Evolutionary conservation across 1,140 invertebrate species (phyloP), one percentile per base, ranked within the genome.

Genomic region (Platyura marginata): DNA sequence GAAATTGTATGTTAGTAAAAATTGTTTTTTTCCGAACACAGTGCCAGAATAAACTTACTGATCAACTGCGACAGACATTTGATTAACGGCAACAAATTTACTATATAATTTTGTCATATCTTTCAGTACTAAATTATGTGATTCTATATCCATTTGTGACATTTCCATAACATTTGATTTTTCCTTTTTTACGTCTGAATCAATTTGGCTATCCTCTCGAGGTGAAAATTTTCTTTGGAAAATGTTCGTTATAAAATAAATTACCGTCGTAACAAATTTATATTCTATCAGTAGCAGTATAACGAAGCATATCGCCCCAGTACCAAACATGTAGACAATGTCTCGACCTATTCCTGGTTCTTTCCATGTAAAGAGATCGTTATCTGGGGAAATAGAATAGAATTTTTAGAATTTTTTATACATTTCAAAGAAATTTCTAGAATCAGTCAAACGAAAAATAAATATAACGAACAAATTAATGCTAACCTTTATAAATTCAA

Each of bases 91-190:
- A 33, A 69, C 48, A 36, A 79, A 66, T 2, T 65, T 63, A 2
- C 69, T 62, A 48, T 79, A 81, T 48, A 67, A 70, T 52, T 86
- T 86, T 4, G 67, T 72, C 1, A 79, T 51, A 50, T 74, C 64
- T 51, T 57, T 55, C 22, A 69, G 18, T 0, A 66, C 61, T 18
- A 68, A 45, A 46, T 57, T 62, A 29, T 63, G 54, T 10, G 44
- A 39, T 0, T 41, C 19, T 22, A 54, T 21, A 18, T 57, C 47
- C 3, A 39, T 8, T 11, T 22, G 13, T 1, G 41, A 43, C 52
- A 57, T 55, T 13, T 46, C 41, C 9, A 46, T 21, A 16, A 63
- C 58, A 22, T 53, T 59, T 15, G 55, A 20, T 33, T 60, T 60
- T 45, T 69, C 66, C 0, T 48, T 45, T n/a, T 48, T 41, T 21